Evolutionary conservation across 1,140 invertebrate genomes (phyloP), one percentile per base, ranked within the genome.

Genomic region (Diprion similis): DNA sequence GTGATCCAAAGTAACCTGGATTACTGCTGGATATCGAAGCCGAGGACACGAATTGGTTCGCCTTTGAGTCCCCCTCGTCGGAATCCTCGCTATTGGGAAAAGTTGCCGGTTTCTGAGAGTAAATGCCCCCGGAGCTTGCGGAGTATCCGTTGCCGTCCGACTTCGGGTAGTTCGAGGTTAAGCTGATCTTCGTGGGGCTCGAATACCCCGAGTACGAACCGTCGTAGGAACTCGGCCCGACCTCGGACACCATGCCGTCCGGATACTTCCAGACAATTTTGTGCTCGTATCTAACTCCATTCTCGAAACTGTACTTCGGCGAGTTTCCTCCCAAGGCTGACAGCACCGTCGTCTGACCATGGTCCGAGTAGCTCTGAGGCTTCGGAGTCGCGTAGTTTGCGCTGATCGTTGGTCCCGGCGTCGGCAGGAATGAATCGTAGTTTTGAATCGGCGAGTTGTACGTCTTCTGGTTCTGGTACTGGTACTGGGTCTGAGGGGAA

Each of bases 201-300:
- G 68, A 48, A 19, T 81, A 85, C 9, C 84, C 81, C 1, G 81
- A 70, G 47, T 84, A 84, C 10, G 81, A 78, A 51, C 84, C 83
- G 0, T 79, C 59, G 70, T 87, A 87, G 9, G 87, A 84, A 18
- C 65, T 71, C 2, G 86, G 85, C 10, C 86, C 82, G 0, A 78
- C 75, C 3, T 87, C 80, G 7, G 83, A 86, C 13, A 87, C 76
- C 37, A 81, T 82, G 0, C 86, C 86, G 75, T 88, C 84, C 0
- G 85, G 86, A 77, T 88, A 88, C 59, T 87, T 88, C 87, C 86
- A 88, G 37, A 88, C 81, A 1, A 88, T 83, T 64, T 87, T 88
- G 46, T 88, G 86, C 73, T 88, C 85, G 66, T 88, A 88, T 19
- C 75, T 82, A 0, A 88, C 72, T 0, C 86, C 86, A 65, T 87